Evolutionary conservation across 2,888 invertebrate species (phyloP), one percentile per base, ranked within the genome.

Genomic region (Diploptera punctata): DNA sequence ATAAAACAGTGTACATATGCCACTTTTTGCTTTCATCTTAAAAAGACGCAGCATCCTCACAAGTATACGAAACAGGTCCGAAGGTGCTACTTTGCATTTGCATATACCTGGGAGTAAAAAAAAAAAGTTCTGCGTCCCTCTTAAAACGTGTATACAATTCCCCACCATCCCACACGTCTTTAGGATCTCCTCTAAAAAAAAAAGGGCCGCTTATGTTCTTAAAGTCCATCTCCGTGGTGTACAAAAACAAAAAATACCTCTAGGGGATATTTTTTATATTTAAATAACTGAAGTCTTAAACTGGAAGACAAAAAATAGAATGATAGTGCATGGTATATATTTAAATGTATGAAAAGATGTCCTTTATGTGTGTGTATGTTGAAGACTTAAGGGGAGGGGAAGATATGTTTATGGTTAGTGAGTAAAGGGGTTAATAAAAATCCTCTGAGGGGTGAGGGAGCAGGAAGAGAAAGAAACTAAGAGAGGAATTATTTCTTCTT

Each of bases 161-260:
- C 57, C 18, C 47, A 4, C 29, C 13, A n/a, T 57, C 57, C 5
- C 33, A 33, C 5, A 33, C 33, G n/a, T 52, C 52, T 52, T 52
- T 52, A 52, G 52, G 24, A 52, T 52, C 52, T 52, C 52, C 24
- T 70, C 49, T n/a, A 65, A n/a, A 24, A 71, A 71, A 49, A 71
- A 61, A 67, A 67, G 61, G 52, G 49, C 68, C 68, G 72, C 72
- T 72, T 72, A 72, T 62, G 62, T 62, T 72, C 72, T 68, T 72
- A 72, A 72, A 61, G 68, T 72, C 68, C 65, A 65, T 65, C 47
- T 65, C 65, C 24, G 44, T n/a, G 65, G 65, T 21, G 65, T 47
- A 26, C 16, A 65, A 65, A 21, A 65, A 21, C 16, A 65, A 29
- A 65, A 65, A 62, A 38, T 31, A 44, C 21, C 29, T 19, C 44